Conservation (phyloP, 2,888 invertebrate species). For the Patella caerulea region DNA sequence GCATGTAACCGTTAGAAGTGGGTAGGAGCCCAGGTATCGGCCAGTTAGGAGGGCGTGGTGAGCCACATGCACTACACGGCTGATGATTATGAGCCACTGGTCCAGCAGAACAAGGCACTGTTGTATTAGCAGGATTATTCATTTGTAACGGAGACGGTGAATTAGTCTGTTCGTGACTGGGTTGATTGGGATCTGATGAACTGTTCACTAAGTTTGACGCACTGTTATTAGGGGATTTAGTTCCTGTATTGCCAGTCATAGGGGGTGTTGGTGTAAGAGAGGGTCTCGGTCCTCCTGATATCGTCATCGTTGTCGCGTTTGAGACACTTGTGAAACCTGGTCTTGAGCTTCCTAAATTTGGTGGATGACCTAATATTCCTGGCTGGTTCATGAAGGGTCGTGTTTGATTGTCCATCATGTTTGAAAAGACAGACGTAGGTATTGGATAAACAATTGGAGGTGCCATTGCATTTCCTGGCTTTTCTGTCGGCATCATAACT, state of each 20-base stretch:
- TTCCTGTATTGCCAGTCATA: conserved; percentile 25
- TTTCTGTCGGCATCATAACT: background rate
- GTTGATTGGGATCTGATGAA: background rate
- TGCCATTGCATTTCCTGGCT: too few species aligned
- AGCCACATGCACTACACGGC: conserved; percentile 31
- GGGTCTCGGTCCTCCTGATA: conserved; percentile 20
- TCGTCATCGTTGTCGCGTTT: background rate
- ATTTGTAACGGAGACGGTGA: conserved; percentile 12
- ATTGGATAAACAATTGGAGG: background rate
- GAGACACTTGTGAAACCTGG: conserved; percentile 1
- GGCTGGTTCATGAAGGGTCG: background rate
- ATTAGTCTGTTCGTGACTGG: conserved; percentile 6
- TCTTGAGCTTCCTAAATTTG: background rate
- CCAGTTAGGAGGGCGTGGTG: conserved; percentile 21
- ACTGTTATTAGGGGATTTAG: background rate
- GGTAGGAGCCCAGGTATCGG: conserved; percentile 17
- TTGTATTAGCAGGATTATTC: conserved; percentile 22
- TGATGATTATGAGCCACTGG: conserved; percentile 16
- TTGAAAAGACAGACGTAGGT: background rate
- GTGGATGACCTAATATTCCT: background rate
- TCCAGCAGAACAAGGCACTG: conserved; percentile 24
- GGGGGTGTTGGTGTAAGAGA: conserved; percentile 33
- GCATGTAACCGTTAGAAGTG: conserved; percentile 21
- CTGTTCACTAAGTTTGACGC: background rate
- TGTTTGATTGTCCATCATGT: background rate